Percentiles rank a stretch among this genome's conserved stretches.
Evolutionary conservation across 2,113 vertebrate species (phyloP).

Genomic region (Centropus unirufus): DNA sequence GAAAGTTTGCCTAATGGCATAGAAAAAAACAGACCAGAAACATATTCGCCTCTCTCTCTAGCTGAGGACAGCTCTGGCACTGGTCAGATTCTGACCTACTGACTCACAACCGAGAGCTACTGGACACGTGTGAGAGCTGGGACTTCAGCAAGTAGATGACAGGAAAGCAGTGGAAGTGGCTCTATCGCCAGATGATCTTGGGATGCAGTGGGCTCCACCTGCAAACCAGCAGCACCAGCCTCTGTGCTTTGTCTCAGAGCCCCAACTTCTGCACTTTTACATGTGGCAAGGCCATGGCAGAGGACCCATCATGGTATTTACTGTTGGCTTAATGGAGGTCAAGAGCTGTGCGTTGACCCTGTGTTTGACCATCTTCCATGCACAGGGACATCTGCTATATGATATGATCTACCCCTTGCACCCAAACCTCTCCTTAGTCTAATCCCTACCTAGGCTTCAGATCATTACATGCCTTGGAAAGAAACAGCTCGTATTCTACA

Average conservation of each 20-base stretch:
- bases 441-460: background rate
- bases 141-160: background rate
- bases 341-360: background rate
- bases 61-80: background rate
- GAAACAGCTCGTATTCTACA: background rate
- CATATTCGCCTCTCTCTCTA: background rate
- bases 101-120: background rate
- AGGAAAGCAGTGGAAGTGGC: rapidly evolving
- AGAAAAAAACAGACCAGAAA: background rate
- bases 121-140: background rate
- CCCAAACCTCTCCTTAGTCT: background rate
- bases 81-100: background rate
- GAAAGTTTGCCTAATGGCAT: background rate
- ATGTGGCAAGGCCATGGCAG: background rate
- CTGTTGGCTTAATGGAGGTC: background rate
- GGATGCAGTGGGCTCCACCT: background rate
- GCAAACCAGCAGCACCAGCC: rapidly evolving
- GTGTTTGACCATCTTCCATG: background rate
- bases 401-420: background rate
- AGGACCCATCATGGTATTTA: background rate
- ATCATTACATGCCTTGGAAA: background rate
- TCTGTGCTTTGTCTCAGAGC: background rate
- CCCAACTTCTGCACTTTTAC: background rate
- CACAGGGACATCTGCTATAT: background rate
- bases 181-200: background rate